phyloP scores from a whole-genome alignment of 2,113 vertebrate species.

The Tautogolabrus adspersus region DNA sequence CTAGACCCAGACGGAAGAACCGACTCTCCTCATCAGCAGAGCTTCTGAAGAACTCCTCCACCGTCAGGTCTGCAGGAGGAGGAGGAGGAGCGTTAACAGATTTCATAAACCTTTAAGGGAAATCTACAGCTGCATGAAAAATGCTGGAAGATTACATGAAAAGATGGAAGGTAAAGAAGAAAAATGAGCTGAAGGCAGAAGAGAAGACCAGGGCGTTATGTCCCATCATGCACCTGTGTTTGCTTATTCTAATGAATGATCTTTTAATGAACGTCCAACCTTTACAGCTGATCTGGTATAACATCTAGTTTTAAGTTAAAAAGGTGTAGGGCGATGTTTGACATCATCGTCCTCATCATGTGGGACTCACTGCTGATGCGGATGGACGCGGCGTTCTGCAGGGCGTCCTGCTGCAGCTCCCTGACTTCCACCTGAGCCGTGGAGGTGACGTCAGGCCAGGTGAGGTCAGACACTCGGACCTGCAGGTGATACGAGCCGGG shows the following conservation, averaged over 20 bases:
- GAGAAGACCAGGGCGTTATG: neutral
- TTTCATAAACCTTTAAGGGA: neutral
- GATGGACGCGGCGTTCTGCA: slow-evolving; percentile 86
- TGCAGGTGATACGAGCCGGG: slow-evolving; percentile 84
- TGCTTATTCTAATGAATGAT: too few species aligned
- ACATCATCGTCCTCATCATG: neutral
- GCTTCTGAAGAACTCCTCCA: slow-evolving; percentile 86
- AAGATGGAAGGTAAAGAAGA: too few species aligned
- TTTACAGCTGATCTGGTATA: too few species aligned
- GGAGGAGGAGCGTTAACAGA: neutral
- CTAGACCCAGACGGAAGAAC: slow-evolving; percentile 81
- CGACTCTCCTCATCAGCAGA: slow-evolving; percentile 79
- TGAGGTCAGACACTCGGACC: slow-evolving; percentile 87
- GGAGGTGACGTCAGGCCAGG: slow-evolving; percentile 91
- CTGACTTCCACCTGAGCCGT: slow-evolving; percentile 84
- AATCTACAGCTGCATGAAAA: neutral
- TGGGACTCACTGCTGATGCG: slow-evolving; percentile 85
- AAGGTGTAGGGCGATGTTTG: too few species aligned
- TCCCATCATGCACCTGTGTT: neutral
- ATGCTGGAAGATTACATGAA: neutral
- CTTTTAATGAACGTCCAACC: too few species aligned
- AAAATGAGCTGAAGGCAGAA: neutral
- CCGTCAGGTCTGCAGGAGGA: slow-evolving; percentile 80
- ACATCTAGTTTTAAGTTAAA: too few species aligned
- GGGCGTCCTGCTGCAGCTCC: slow-evolving; percentile 84